phyloP scores from a whole-genome alignment of 2,888 invertebrate species.

The Netelia fuscicornis region DNA sequence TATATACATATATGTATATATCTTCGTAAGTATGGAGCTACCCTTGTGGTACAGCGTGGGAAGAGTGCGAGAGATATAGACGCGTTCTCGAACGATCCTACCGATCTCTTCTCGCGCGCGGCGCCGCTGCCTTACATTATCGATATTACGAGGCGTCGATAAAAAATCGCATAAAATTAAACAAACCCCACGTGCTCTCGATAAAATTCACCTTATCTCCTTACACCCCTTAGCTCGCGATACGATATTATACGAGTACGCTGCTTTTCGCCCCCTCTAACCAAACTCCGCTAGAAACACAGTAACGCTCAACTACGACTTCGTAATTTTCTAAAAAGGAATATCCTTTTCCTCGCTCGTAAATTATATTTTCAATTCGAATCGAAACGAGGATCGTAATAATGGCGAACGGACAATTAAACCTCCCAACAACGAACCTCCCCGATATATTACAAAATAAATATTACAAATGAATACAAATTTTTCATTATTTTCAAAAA shows the following conservation, averaged over 20 bases:
- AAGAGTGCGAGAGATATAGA: slow-evolving; percentile 21
- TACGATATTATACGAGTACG: slow-evolving; percentile 50
- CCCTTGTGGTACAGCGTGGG: slow-evolving; percentile 11
- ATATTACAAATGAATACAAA: too few relatives aligned
- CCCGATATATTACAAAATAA: too few relatives aligned
- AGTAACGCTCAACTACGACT: slow-evolving; percentile 23
- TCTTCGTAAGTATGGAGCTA: neutral
- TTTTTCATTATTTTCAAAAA: too few relatives aligned
- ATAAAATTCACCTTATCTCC: slow-evolving; percentile 76
- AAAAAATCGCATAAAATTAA: slow-evolving; percentile 85
- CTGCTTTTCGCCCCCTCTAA: slow-evolving; percentile 6
- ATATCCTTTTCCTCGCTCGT: neutral
- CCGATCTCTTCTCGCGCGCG: slow-evolving; percentile 55
- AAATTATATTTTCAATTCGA: neutral
- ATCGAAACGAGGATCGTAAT: neutral
- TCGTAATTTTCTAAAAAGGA: slow-evolving; percentile 3
- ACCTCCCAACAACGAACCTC: too few relatives aligned
- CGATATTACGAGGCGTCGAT: slow-evolving; percentile 84
- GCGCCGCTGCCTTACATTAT: slow-evolving; percentile 81
- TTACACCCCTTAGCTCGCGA: neutral
- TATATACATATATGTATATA: slow-evolving; percentile 5
- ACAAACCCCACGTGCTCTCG: slow-evolving; percentile 80
- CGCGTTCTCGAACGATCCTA: slow-evolving; percentile 50
- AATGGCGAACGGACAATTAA: neutral
- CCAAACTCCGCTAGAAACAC: slow-evolving; percentile 10